Base-by-base conservation (phyloP, 2,113 vertebrate genomes). In the Trichomycterus rosablanca region DNA sequence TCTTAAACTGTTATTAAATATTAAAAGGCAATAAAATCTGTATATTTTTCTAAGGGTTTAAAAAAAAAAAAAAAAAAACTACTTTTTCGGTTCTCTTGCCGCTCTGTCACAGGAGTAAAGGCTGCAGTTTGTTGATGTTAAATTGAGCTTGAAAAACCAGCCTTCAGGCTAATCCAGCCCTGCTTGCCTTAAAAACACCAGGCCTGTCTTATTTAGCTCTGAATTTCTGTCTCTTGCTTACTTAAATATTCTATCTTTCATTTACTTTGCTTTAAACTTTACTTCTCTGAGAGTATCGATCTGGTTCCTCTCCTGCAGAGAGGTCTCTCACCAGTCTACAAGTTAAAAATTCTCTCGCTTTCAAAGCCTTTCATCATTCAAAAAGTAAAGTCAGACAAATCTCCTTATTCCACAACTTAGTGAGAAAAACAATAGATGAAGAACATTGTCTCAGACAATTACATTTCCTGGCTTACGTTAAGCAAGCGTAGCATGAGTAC, bases 121-220 rank as follows among this genome's bases (percentile, higher is more conserved):
- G 35, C 63, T 62, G 63, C 15, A 46, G 58, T 35, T 42, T 68
- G 54, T 63, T 76, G 71, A 76, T 68, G 77, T 53, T 78, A 75
- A 79, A 83, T 74, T 71, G 75, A 79, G 77, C 79, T 66, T 74
- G 79, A 85, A 80, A 81, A 53, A 66, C 12, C 63, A 73, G 73
- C 72, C 73, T 71, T 57, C 37, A 40, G 46, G 34, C 44, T 72
- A 46, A 54, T 62, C 43, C 39, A 49, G 40, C 40, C 63, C 42
- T 7, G 5, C 26, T 52, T 52, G 34, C 50, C 50, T 35, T 58
- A 34, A 30, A 34, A 54, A 45, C 7, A 35, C 45, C 39, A 16
- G 42, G 32, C 51, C 45, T 19, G 34, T 40, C 50, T 43, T 59
- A 45, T 56, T 50, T 62, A 32, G n/a, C n/a, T n/a, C n/a, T n/a